Evolutionary conservation across 2,797 vertebrate species (phyloP), one percentile per base, ranked within the genome.

Genomic region (Sebastiscus tertius): DNA sequence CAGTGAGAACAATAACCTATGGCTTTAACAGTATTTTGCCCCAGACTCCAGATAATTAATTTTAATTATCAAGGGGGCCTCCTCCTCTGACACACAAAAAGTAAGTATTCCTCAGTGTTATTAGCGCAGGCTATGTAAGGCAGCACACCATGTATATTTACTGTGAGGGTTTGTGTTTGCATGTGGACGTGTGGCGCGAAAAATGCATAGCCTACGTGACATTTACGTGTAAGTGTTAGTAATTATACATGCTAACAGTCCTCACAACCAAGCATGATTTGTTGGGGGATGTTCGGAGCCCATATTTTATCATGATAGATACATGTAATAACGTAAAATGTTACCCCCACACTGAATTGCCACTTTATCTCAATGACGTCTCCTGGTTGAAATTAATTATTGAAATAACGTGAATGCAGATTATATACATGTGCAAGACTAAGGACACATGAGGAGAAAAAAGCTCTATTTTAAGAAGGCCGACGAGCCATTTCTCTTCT

Each of bases 11-110:
- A 84, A 84, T 85, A 91, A 91, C 75, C 88, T 84, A 86, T 84
- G 81, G 79, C 88, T 91, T 88, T 82, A 80, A 88, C 66, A 91
- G 89, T 72, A 82, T 85, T 89, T 87, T 87, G 77, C 79, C 85
- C 84, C 74, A 89, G 88, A 92, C 88, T 89, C 62, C 61, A 81
- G 79, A 89, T 94, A 94, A 95, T 95, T 93, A 91, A 92, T 92
- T 93, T 79, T 77, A 91, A 95, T 93, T 88, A 93, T 86, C 93
- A 87, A 61, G 79, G 36, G 62, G 29, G 82, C 88, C 56, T 77
- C 84, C 89, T 92, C 88, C 85, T 91, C 84, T 93, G 92, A 93
- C 93, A 93, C 82, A 88, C 71, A 88, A 88, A 94, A 88, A 82
- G 90, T 94, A 94, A 93, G 89, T 95, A 93, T 87, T 82, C 56